Base-by-base conservation (phyloP, 2,797 vertebrate species). In the Galagoides demidoff region DNA sequence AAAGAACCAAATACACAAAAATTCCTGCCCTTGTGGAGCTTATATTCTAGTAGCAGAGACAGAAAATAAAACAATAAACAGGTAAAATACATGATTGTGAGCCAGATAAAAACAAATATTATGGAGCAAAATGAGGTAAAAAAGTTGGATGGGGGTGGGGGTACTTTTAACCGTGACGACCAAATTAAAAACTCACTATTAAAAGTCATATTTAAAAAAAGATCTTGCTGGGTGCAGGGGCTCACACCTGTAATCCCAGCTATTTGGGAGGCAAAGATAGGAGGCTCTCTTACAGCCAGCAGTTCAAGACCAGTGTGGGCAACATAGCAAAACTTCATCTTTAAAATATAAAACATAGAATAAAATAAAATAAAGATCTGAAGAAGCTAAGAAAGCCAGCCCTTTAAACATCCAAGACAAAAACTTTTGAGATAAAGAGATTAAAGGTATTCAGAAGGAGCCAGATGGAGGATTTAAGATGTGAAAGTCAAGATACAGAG, bases 61-160 rank as follows among this genome's bases (percentile, higher is more conserved):
- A 82, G 14, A 77, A 5, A 92, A 83, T n/a, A 57, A 83, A 94
- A 95, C 73, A 89, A 27, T 22, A 96, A 78, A 57, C 16, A 77
- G 29, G 12, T 14, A 59, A 77, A 93, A 91, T 39, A 93, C 1
- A 86, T 23, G 87, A 39, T 39, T 39, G 14, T 14, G 2, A 7
- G 20, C 1, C 45, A 85, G 16, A 71, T 59, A 89, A 82, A 29
- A 84, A 45, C 63, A 76, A 93, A 20, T 27, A n/a, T 52, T 64
- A 61, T 13, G 14, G 13, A 39, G 13, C 55, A 93, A 86, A 89
- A 34, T 37, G 6, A 96, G 64, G 27, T 71, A 81, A 88, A 7
- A 83, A 71, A 84, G 34, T 83, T 59, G 34, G n/a, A 49, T 3
- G 23, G 39, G 64, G 11, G 23, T 2, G 20, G 59, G 29, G 29